Evolutionary conservation across 2,888 invertebrate species (phyloP).

Genomic region (Rapana venosa): DNA sequence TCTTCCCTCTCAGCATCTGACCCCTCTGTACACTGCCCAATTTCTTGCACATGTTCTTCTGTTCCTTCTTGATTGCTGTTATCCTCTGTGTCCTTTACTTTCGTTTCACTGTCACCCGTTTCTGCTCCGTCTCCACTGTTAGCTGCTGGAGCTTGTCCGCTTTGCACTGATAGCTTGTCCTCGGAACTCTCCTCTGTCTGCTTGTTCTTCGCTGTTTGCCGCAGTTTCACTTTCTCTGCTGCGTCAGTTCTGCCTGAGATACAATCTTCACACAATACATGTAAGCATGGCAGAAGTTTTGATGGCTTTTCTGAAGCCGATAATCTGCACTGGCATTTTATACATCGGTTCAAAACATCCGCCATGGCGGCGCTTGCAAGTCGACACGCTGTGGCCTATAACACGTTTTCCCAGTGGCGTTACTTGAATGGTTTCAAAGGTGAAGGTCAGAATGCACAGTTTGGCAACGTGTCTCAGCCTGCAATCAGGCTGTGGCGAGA

Average conservation of each 20-base stretch:
- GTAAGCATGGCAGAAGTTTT: slow-evolving; percentile 91
- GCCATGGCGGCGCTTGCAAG: neutral
- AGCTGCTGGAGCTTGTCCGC: neutral
- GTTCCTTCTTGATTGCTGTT: neutral
- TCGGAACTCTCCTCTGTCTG: neutral
- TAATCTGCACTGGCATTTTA: slow-evolving; percentile 47
- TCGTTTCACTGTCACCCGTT: neutral
- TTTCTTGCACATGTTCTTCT: neutral
- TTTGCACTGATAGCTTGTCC: neutral
- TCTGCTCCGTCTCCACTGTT: too few relatives aligned
- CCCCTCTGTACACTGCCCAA: neutral
- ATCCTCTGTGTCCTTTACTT: neutral
- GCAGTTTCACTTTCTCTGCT: slow-evolving; percentile 40
- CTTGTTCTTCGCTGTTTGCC: slow-evolving; percentile 40
- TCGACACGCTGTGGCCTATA: neutral
- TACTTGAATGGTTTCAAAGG: neutral
- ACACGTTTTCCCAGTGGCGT: neutral
- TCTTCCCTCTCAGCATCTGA: neutral
- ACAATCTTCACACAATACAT: slow-evolving; percentile 86
- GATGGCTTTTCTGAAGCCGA: slow-evolving; percentile 74
- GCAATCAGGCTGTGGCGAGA: neutral
- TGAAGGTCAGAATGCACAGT: slow-evolving; percentile 29
- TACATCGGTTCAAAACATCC: slow-evolving; percentile 45
- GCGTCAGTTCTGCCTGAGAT: slow-evolving; percentile 58
- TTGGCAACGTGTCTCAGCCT: neutral